phyloP scores from a whole-genome alignment of 2,113 vertebrate species.

The Rhizomys pruinosus region DNA sequence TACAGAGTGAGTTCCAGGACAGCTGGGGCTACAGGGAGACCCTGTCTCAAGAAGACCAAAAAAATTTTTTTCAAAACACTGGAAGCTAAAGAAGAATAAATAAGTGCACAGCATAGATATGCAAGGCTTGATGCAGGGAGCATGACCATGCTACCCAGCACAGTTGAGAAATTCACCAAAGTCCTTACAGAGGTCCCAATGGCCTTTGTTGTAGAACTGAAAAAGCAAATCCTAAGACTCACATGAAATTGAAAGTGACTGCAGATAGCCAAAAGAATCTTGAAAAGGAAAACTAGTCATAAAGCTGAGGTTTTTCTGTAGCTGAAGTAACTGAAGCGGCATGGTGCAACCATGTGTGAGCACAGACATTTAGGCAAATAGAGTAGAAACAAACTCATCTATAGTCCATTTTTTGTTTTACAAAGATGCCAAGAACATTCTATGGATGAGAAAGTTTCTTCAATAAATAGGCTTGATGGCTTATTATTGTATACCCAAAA shows the following conservation, averaged over 20 bases:
- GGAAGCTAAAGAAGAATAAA: constrained; percentile 27
- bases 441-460: too few relatives aligned
- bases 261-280: too few relatives aligned
- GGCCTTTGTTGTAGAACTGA: background rate
- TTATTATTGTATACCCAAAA: too few relatives aligned
- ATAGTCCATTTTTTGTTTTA: too few relatives aligned
- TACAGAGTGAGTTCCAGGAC: too few relatives aligned
- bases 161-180: background rate
- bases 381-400: background rate
- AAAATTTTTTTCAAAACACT: background rate
- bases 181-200: background rate
- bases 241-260: background rate
- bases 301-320: background rate
- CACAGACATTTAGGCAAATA: background rate
- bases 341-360: background rate
- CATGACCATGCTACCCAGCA: background rate
- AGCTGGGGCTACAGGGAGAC: too few relatives aligned
- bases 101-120: too few relatives aligned
- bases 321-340: background rate
- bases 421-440: too few relatives aligned
- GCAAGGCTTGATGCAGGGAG: background rate
- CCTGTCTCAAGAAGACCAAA: too few relatives aligned
- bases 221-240: background rate
- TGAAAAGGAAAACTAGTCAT: background rate
- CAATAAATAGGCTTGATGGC: too few relatives aligned